Evolutionary conservation across 2,113 vertebrate genomes (phyloP), one percentile per base, ranked within the genome.

Genomic region (Sula dactylatra): DNA sequence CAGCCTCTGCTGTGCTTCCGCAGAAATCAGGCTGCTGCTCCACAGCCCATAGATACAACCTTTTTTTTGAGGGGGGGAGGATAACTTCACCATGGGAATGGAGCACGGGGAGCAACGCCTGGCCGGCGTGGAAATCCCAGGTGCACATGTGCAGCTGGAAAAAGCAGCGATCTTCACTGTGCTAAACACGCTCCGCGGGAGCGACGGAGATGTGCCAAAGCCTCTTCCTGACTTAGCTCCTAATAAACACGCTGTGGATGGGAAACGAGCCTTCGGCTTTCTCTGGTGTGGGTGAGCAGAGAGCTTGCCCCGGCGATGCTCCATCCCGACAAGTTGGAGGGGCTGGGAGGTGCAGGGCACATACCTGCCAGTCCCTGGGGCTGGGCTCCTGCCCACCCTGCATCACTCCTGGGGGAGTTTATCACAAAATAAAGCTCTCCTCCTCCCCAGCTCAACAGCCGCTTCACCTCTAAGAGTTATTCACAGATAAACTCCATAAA

Each of bases 401-500:
- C 65, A 31, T 36, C 2, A 4, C 82, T 71, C 62, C 59, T 27
- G 31, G 24, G 44, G 59, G 55, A 73, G 45, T 42, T 88, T 78
- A 91, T 92, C 45, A 88, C 0, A 1, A 86, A 92, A 66, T 61
- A 71, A 92, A 95, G 31, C 50, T 56, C 61, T 88, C n/a, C 16
- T 89, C 61, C 73, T 93, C 12, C 27, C 26, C 0, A 3, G 61
- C 89, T 95, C 69, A 61, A 91, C 2, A 11, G 59, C 69, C 3
- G 27, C 91, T 89, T 96, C 95, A 96, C 96, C 96, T 96, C 95
- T 52, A n/a, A 65, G 94, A 93, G 94, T 97, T 97, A 97, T 76
- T 96, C 96, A 96, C 94, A 94, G 96, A 94, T 96, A 93, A 97
- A 97, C 95, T 91, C 96, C 89, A 97, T 97, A 94, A 96, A 96